Base-by-base conservation (phyloP, 2,888 invertebrate species). In the Blastobasis adustella region DNA sequence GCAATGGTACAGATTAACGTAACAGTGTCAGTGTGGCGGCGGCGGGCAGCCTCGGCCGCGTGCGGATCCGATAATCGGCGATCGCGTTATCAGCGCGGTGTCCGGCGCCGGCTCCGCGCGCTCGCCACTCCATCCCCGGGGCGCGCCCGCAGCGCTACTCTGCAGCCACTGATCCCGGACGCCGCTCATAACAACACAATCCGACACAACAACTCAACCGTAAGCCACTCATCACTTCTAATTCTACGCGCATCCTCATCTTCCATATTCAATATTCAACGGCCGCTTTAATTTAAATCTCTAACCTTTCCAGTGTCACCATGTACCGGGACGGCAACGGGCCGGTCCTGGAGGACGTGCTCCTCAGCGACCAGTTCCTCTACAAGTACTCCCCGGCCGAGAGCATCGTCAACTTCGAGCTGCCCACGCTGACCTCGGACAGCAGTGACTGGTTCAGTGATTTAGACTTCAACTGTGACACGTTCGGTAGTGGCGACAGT, bases 321-420 rank as follows among this genome's bases (percentile, higher is more conserved):
- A 87, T 87, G 87, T 80, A 74, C 60, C 74, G 75, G 54, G 85
- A 86, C 56, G 71, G 67, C 54, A 69, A 66, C 59, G 73, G 74
- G 51, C 63, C 72, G 49, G 65, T 76, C 54, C 65, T 79, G 37
- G 81, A 83, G 56, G 85, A 85, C 51, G 78, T 72, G 38, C 72
- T 85, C 36, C 69, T 84, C 49, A 78, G 71, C 55, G 86, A 87
- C 55, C 78, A 82, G 57, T 79, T 79, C 3, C 71, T 84, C 37
- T 86, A 84, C 60, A 83, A 86, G 59, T 80, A 78, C 59, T 86
- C 87, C 5, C 86, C 87, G 54, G 82, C 77, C 6, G 88, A 87
- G 58, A 87, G 82, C 52, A 81, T 88, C 58, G 79, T 85, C 58
- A 86, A 86, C 69, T 86, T 87, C 60, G 84, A 87, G 60, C 66